These are phyloP conservation scores for Rhyacichthys aspro DNA, from an alignment of 2,797 vertebrate genomes.

Conservation along the genomic window DNA sequence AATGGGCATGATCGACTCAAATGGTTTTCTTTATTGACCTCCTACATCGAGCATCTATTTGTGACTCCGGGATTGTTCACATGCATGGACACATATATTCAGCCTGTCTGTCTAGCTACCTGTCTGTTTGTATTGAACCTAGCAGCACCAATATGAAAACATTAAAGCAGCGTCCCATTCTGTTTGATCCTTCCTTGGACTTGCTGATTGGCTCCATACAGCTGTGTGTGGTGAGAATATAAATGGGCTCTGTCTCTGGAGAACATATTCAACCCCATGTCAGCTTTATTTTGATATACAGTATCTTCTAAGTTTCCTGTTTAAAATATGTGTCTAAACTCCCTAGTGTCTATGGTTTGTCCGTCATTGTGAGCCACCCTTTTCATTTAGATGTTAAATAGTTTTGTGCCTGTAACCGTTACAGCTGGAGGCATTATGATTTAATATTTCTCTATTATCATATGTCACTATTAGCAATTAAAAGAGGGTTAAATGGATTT, in stretches of 20 bases:
- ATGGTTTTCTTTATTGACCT: constrained; percentile 32
- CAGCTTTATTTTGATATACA: constrained; percentile 19
- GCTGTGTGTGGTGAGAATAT: constrained; percentile 55
- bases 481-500: constrained; percentile 31
- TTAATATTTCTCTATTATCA: constrained; percentile 23
- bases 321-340: constrained; percentile 10
- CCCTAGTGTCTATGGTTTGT: too few species aligned
- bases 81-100: constrained; percentile 7
- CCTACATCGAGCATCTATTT: constrained; percentile 29
- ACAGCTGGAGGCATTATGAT: constrained; percentile 8
- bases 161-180: constrained; percentile 57
- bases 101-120: constrained; percentile 8
- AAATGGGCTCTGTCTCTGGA: constrained; percentile 35
- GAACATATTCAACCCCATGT: constrained; percentile 26
- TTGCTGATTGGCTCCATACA: constrained; percentile 37
- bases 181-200: constrained; percentile 61
- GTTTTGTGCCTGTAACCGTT: neutral
- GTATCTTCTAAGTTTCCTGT: constrained; percentile 2
- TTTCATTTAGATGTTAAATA: too few species aligned
- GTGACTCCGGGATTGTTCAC: constrained; percentile 9
- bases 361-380: too few species aligned
- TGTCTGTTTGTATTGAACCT: constrained; percentile 41
- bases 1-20: constrained; percentile 16
- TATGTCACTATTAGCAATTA: constrained; percentile 36
- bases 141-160: constrained; percentile 49